phyloP scores from a whole-genome alignment of 37 sponge, comb jelly and placozoan species.

The Ephydatia muelleri region DNA sequence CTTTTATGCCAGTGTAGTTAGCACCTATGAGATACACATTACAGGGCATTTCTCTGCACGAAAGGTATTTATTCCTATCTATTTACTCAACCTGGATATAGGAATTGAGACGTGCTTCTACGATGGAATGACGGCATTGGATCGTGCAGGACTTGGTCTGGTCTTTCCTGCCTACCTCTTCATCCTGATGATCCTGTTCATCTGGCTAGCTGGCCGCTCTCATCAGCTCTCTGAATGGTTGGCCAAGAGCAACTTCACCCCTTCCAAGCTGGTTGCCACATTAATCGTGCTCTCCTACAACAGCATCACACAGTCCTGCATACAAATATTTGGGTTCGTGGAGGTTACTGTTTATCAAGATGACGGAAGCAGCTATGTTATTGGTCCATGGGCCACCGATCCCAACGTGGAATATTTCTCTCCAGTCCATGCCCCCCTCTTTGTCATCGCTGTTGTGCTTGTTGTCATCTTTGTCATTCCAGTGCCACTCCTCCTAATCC shows the following conservation, averaged over 20 bases:
- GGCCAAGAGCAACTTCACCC: not conserved
- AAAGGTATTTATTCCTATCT: not conserved
- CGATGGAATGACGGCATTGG: conserved; percentile 46
- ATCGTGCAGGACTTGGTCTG: conserved; percentile 3
- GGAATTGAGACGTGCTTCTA: conserved; percentile 58
- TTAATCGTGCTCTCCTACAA: conserved; percentile 38
- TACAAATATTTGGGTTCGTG: conserved; percentile 10
- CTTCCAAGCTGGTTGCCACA: conserved; percentile 48
- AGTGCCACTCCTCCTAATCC: conserved; percentile 26
- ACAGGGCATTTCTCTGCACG: not conserved
- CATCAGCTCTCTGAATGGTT: conserved; percentile 3
- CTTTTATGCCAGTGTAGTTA: conserved; percentile 49
- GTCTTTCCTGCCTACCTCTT: conserved; percentile 55
- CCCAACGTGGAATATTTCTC: conserved; percentile 29
- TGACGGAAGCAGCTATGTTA: not conserved
- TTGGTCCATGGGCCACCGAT: conserved; percentile 28
- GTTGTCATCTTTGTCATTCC: conserved; percentile 28
- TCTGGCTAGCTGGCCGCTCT: conserved; percentile 21
- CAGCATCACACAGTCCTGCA: conserved; percentile 19
- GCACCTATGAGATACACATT: conserved; percentile 18
- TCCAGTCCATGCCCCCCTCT: conserved; percentile 29
- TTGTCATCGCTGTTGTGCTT: conserved; percentile 17
- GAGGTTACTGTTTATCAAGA: not conserved
- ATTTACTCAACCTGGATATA: conserved; percentile 33
- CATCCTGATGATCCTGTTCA: conserved; percentile 38